Evolutionary conservation across 37 sponge, comb jelly and placozoan species (phyloP), one percentile per base, ranked within the genome.

Genomic region (Halichondria panicea): DNA sequence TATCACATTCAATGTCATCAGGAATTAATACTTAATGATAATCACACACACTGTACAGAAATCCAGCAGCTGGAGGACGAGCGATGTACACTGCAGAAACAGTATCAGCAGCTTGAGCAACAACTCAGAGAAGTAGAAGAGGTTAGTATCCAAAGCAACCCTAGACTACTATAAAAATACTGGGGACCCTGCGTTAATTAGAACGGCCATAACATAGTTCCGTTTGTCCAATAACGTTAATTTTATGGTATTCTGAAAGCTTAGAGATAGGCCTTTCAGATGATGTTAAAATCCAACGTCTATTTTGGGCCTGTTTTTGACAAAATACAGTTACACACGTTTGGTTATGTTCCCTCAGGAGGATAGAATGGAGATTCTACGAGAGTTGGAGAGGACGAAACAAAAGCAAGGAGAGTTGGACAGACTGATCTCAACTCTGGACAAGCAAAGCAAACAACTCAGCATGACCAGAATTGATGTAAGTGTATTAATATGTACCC

Each of bases 41-140:
- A n/a, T n/a, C n/a, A n/a, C n/a, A n/a, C n/a, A 22, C 22, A 9
- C 39, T 34, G 25, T 44, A 30, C 46, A 77, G 78, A 65, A 64
- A 63, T 77, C 9, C 55, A 33, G 30, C 43, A 77, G 21, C 41
- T 77, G 8, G 39, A 32, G 25, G 5, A 45, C 2, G 31, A 65
- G 39, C 64, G 34, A 27, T 41, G 37, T 42, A 6, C 8, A 58
- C 27, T 58, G n/a, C 7, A 24, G 19, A 12, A 58, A 7, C 12
- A 22, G 25, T 58, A 58, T 58, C 25, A 58, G n/a, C 25, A 58
- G 25, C 60, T 58, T 12, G 60, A 58, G 27, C 24, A 58, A 21
- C 60, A 58, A 58, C 12, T 58, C 25, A 58, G 27, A 21, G n/a
- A n/a, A n/a, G 25, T 22, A 21, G 27, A 58, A 58, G 60, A 58